Evolutionary conservation across 2,888 invertebrate genomes (phyloP).

Genomic region (Macrophya annulata): DNA sequence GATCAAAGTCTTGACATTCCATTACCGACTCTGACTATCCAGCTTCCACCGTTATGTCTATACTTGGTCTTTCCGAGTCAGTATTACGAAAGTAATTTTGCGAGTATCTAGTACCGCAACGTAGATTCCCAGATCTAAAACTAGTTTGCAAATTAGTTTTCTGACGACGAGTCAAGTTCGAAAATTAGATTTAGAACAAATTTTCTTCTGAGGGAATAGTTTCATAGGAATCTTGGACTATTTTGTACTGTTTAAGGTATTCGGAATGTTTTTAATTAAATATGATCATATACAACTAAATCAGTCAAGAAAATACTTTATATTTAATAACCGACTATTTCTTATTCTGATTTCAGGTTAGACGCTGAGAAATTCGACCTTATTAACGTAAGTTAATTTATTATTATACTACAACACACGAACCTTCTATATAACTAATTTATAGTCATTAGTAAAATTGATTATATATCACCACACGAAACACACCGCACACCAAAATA

Average conservation of each 20-base stretch:
- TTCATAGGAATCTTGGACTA: neutral
- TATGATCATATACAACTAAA: neutral
- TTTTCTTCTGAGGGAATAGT: neutral
- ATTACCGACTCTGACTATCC: constrained; percentile 24
- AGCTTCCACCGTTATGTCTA: constrained; percentile 15
- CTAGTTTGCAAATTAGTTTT: constrained; percentile 72
- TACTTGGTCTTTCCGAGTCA: neutral
- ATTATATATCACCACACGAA: neutral
- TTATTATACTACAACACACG: neutral
- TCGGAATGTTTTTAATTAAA: constrained; percentile 22
- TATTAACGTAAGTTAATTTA: constrained; percentile 90
- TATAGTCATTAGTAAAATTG: neutral
- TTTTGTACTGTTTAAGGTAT: neutral
- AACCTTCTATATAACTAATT: neutral
- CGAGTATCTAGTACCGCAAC: constrained; percentile 57
- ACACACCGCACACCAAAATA: constrained; percentile 4
- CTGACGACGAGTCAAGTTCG: constrained; percentile 44
- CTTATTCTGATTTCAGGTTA: constrained; percentile 84
- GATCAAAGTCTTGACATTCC: constrained; percentile 45
- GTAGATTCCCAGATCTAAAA: constrained; percentile 68
- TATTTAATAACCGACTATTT: constrained; percentile 46
- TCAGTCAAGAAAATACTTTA: neutral
- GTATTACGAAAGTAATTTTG: constrained; percentile 64
- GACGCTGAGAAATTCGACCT: constrained; percentile 91
- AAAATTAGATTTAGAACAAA: constrained; percentile 35